Conservation (phyloP, 2,113 vertebrate genomes). For the Hippolais icterina region DNA sequence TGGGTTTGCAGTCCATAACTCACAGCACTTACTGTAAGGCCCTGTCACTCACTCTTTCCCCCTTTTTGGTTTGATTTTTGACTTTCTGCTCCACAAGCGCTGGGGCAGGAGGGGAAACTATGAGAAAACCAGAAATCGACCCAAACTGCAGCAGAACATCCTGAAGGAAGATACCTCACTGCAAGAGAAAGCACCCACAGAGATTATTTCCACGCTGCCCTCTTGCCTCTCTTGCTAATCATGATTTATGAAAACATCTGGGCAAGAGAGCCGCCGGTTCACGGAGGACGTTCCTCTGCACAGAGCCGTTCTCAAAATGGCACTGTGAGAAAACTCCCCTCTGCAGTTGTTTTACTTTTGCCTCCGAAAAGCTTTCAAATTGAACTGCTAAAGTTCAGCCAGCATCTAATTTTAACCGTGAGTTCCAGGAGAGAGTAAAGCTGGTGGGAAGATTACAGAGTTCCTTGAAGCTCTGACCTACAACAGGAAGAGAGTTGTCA, state of each 20-base stretch:
- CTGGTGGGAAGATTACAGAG: constrained; percentile 96
- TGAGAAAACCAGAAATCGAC: background rate
- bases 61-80: constrained; percentile 36
- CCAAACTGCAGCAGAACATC: background rate
- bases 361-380: constrained; percentile 75
- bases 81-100: background rate
- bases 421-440: constrained; percentile 83
- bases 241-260: background rate
- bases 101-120: constrained; percentile 62
- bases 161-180: background rate
- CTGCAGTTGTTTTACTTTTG: constrained; percentile 69
- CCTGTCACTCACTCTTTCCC: background rate
- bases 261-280: constrained; percentile 19
- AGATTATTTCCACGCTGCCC: constrained; percentile 27
- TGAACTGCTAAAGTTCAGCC: constrained; percentile 81
- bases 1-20: constrained; percentile 45
- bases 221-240: background rate
- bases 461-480: constrained; percentile 91
- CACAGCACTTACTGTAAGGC: constrained; percentile 40
- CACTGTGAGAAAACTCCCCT: constrained; percentile 79
- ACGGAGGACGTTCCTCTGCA: constrained; percentile 40
- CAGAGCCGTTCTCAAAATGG: constrained; percentile 69
- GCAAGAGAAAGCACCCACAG: background rate
- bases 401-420: constrained; percentile 85
- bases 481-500: constrained; percentile 88